Evolutionary conservation across 2,888 invertebrate genomes (phyloP), one percentile per base, ranked within the genome.

Genomic region (Uropetala carovei): DNA sequence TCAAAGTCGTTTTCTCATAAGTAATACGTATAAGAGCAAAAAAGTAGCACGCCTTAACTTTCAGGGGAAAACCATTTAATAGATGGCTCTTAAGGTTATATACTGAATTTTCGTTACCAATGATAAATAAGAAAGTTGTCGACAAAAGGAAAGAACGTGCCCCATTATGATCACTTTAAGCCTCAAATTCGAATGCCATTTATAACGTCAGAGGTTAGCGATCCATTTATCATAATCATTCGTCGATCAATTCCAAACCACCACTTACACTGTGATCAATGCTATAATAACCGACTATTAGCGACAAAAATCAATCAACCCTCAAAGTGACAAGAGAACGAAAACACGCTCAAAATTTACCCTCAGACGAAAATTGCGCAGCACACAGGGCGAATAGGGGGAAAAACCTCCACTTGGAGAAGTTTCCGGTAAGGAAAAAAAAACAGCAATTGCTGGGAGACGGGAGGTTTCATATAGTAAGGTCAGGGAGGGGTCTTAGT

Each of bases 291-390:
- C 7, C 27, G 27, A 75, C 22, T 22, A 4, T 68, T 22, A 9
- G n/a, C n/a, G 11, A 5, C 75, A 75, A 75, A 75, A 75, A 75
- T 75, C 75, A 27, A 75, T 75, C 75, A 75, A 75, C 22, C 75
- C 75, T 22, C 75, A 22, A 13, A 75, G 75, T 75, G 75, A 27
- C 75, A 75, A 22, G 75, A 11, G 27, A 75, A 22, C 75, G 75
- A 22, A 75, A 27, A 22, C 22, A 8, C 22, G 75, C 75, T 13
- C 22, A 3, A 43, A 43, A 43, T 43, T 43, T 5, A 1, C 43
- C 43, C 43, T 3, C 43, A 43, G 43, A 43, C 5, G 43, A 43
- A 43, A 43, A 43, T 43, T 43, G 43, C 43, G 43, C 43, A 43
- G 43, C 43, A 43, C 5, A 43, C 43, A 43, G 3, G 43, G 5